These are phyloP conservation scores for Riparia riparia DNA, from an alignment of 2,113 vertebrate species.

Conservation along the genomic window DNA sequence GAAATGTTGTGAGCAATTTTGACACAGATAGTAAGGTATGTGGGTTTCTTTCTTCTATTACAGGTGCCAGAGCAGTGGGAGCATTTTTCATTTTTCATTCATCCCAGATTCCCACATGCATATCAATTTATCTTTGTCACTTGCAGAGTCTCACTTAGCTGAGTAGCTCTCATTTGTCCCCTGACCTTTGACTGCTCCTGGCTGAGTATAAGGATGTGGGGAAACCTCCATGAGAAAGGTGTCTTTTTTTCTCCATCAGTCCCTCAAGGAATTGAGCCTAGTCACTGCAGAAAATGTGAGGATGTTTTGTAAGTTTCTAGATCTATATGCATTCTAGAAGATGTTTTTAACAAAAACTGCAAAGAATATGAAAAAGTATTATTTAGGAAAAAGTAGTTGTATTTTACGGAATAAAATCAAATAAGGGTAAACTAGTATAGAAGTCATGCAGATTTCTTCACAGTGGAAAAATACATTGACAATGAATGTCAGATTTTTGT, in stretches of 20 bases:
- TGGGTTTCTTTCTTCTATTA: not conserved
- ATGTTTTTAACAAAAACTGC: not conserved
- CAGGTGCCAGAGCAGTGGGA: not conserved
- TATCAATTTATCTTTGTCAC: slow-evolving; percentile 48
- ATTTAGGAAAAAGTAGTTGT: not conserved
- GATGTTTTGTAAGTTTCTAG: not conserved
- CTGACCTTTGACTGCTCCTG: slow-evolving; percentile 53
- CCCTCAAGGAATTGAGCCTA: not conserved
- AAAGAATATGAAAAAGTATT: not conserved
- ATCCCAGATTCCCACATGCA: slow-evolving; percentile 15
- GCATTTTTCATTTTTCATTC: slow-evolving; percentile 34
- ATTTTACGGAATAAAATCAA: not conserved
- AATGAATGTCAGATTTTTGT: not conserved
- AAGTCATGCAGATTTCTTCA: not conserved
- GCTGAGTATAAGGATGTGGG: not conserved
- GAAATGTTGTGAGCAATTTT: not conserved
- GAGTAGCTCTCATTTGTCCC: slow-evolving; percentile 58
- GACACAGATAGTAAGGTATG: not conserved
- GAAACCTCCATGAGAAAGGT: not conserved
- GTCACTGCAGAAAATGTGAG: not conserved
- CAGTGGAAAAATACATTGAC: not conserved
- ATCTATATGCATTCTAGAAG: not conserved
- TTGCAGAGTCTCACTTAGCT: slow-evolving; percentile 48
- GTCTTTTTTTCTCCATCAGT: not conserved
- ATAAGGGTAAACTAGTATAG: not conserved